These are phyloP conservation scores for Craterocephalus amniculus DNA, from an alignment of 2,797 vertebrate genomes.

Conservation along the genomic window DNA sequence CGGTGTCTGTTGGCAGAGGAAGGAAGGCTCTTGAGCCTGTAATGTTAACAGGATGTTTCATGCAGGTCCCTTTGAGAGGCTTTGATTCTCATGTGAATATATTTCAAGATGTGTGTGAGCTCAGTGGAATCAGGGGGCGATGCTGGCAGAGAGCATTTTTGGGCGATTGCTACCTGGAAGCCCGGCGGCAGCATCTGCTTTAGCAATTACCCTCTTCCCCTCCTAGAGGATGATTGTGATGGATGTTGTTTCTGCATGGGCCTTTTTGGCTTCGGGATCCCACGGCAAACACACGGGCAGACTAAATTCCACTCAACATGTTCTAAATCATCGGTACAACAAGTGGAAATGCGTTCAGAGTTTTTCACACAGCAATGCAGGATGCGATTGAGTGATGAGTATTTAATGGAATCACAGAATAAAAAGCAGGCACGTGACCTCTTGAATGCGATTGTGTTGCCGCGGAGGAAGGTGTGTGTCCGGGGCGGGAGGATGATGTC, in stretches of 20 bases:
- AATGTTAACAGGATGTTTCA: constrained; percentile 76
- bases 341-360: constrained; percentile 10
- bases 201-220: constrained; percentile 43
- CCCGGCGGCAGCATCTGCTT: constrained; percentile 55
- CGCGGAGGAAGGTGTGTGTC: constrained; percentile 69
- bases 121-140: constrained; percentile 38
- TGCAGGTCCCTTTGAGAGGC: constrained; percentile 46
- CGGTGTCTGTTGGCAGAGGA: constrained; percentile 51
- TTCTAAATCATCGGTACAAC: constrained; percentile 13
- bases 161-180: constrained; percentile 53
- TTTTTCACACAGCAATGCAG: background rate
- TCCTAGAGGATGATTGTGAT: constrained; percentile 60
- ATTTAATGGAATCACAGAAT: constrained; percentile 33
- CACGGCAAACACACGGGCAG: constrained; percentile 15
- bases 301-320: constrained; percentile 16
- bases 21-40: constrained; percentile 62
- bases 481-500: constrained; percentile 74
- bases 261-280: constrained; percentile 28
- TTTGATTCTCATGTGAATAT: constrained; percentile 65
- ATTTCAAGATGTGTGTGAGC: constrained; percentile 72
- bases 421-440: constrained; percentile 61
- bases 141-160: constrained; percentile 51
- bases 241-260: constrained; percentile 44
- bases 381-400: constrained; percentile 30
- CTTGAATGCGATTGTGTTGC: constrained; percentile 48